Evolutionary conservation across 2,797 vertebrate species (phyloP), one percentile per base, ranked within the genome.

Genomic region (Rhinatrema bivittatum): DNA sequence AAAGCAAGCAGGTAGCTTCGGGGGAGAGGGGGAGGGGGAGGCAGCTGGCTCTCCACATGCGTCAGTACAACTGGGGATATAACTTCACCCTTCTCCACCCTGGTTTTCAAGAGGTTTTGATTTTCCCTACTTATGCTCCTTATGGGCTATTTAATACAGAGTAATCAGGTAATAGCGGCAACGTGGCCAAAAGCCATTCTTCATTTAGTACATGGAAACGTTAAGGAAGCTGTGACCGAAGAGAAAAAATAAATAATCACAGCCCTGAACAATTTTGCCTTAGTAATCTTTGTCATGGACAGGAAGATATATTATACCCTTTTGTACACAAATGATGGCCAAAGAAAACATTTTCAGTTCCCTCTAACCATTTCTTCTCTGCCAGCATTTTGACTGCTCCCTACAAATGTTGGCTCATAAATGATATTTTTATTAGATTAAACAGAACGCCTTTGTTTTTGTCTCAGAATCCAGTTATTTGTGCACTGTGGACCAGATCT

Each of bases 221-320:
- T 7, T 7, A 19, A 29, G 10, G 23, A 16, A 33, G 17, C 22
- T 31, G 16, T 40, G 40, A 19, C 16, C 29, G 14, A 10, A 33
- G 20, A 22, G 8, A 16, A 20, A 31, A 37, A 37, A 18, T 42
- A 43, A 50, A 33, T 33, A 21, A 41, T 37, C 20, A 20, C 7
- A 36, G 11, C 8, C 16, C 9, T 15, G 13, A 32, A 12, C 20
- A 16, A 13, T 30, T 53, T 45, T 55, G 47, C 49, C 47, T 48
- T 27, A 42, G 10, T 34, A 39, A 29, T 32, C 44, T 32, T 63
- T 64, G 54, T 46, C 9, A 46, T 11, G 22, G 28, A 36, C 16
- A 36, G 11, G 15, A 35, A 26, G 15, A 39, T 19, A 29, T 11
- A 19, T 19, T 19, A 11, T 32, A 16, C 15, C 31, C 13, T 27